These are phyloP conservation scores for Barnardius zonarius DNA, from an alignment of 2,113 vertebrate species.

Conservation along the genomic window DNA sequence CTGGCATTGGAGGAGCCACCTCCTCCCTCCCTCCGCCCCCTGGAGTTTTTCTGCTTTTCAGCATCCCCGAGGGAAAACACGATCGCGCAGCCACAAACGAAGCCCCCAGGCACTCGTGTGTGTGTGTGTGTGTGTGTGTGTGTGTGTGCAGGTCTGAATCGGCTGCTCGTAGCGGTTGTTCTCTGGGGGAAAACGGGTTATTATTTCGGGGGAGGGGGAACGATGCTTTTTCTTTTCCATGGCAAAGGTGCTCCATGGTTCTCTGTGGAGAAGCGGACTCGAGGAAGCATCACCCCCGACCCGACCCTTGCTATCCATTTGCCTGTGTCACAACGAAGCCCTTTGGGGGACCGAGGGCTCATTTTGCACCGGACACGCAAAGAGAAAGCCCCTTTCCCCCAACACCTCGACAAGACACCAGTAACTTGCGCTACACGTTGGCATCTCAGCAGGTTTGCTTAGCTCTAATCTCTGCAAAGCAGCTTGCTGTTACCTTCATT, in stretches of 20 bases:
- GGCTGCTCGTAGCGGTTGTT: neutral
- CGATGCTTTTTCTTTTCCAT: neutral
- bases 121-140: too few relatives aligned
- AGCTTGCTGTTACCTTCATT: neutral
- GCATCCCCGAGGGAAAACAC: neutral
- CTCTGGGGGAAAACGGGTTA: neutral
- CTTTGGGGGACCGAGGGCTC: neutral
- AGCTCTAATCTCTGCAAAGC: neutral
- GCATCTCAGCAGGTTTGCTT: neutral
- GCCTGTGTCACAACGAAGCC: neutral
- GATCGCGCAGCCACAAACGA: neutral
- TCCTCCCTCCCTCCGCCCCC: neutral
- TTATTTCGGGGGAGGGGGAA: neutral
- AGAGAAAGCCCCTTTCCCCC: neutral
- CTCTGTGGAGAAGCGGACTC: neutral
- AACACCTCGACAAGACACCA: neutral
- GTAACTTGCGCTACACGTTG: accelerated
- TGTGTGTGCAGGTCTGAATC: neutral
- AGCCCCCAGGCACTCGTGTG: neutral
- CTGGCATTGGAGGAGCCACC: neutral
- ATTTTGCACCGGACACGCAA: accelerated
- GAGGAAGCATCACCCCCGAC: neutral
- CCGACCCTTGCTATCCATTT: neutral
- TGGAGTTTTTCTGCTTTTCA: conserved; percentile 5
- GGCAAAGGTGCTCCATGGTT: neutral